Evolutionary conservation across 2,797 vertebrate genomes (phyloP).

Genomic region (Corythornis leucogaster): DNA sequence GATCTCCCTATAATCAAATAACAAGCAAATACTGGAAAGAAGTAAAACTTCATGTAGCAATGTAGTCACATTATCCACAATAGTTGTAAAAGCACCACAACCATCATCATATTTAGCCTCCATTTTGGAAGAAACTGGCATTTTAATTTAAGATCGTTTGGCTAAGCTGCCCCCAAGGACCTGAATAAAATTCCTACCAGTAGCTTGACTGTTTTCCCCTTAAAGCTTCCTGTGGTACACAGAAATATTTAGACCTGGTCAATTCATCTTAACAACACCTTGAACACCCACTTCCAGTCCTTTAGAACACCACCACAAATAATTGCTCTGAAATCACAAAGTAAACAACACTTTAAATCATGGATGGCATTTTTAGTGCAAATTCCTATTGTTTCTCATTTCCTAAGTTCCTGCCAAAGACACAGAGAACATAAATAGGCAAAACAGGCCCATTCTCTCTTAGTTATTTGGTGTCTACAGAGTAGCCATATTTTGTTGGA

Average conservation of each 20-base stretch:
- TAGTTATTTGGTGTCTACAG: background rate
- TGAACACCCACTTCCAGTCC: background rate
- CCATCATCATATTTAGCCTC: background rate
- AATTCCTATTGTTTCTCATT: background rate
- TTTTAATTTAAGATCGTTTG: background rate
- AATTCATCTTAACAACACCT: background rate
- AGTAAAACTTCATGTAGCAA: background rate
- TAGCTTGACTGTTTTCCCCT: background rate
- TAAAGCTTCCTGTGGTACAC: background rate
- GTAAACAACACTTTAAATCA: background rate
- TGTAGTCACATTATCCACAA: background rate
- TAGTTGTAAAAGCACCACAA: background rate
- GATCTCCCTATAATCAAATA: background rate
- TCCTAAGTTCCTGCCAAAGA: conserved; percentile 16
- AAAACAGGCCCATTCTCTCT: conserved; percentile 34
- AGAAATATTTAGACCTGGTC: background rate
- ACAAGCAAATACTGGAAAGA: background rate
- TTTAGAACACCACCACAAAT: background rate
- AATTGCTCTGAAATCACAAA: background rate
- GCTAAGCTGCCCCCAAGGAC: background rate
- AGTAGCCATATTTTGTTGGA: background rate
- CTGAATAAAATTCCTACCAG: background rate
- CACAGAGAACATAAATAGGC: background rate
- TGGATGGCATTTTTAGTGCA: background rate
- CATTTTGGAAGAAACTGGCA: background rate